Evolutionary conservation across 2,113 vertebrate genomes (phyloP).

Genomic region (Ornithorhynchus anatinus): DNA sequence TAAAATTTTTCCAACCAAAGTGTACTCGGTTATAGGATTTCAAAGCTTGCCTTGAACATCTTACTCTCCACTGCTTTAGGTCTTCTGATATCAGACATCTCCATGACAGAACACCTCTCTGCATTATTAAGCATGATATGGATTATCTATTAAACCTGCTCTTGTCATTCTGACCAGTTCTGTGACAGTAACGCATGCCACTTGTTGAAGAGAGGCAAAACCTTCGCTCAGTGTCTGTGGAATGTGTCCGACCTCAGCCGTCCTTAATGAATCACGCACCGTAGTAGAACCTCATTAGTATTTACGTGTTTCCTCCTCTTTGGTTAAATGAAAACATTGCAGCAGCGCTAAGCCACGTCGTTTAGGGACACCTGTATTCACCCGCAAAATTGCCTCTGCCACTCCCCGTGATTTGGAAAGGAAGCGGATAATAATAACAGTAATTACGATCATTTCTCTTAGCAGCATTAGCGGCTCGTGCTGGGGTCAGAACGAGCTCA

Average conservation of each 20-base stretch:
- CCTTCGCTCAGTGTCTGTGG: slow-evolving; percentile 37
- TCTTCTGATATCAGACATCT: slow-evolving; percentile 36
- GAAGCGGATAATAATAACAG: no score
- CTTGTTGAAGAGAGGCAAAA: slow-evolving; percentile 47
- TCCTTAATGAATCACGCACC: slow-evolving; percentile 3
- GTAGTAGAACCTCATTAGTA: background rate
- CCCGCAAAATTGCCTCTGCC: no score
- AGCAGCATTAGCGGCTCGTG: no score
- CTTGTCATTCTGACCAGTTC: slow-evolving; percentile 45
- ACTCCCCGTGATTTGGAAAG: no score
- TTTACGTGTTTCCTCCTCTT: slow-evolving; percentile 31
- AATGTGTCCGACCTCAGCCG: slow-evolving; percentile 21
- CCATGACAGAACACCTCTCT: slow-evolving; percentile 22
- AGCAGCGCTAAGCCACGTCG: no score
- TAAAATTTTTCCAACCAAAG: slow-evolving; percentile 38
- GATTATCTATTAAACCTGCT: slow-evolving; percentile 57
- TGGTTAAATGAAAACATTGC: slow-evolving; percentile 31
- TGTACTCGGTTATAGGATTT: slow-evolving; percentile 36
- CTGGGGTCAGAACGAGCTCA: no score
- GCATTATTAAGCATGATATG: slow-evolving; percentile 28
- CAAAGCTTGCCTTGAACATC: slow-evolving; percentile 46
- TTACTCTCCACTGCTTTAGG: slow-evolving; percentile 27
- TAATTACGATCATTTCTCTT: no score
- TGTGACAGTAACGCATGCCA: slow-evolving; percentile 60
- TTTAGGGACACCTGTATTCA: no score